phyloP scores from a whole-genome alignment of 2,797 vertebrate genomes.

The Sciurus vulgaris region DNA sequence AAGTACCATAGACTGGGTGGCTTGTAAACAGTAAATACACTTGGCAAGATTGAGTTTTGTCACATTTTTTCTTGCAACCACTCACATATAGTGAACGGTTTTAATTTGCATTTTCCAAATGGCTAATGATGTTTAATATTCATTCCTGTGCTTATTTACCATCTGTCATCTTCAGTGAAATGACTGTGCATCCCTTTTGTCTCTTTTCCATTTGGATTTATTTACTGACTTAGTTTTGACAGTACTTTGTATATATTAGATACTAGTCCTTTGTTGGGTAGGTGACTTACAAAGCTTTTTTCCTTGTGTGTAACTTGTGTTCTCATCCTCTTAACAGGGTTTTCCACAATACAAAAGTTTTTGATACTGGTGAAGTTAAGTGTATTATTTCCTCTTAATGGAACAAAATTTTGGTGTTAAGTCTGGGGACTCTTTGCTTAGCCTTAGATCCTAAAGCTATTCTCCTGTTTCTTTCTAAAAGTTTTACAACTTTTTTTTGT shows the following conservation, averaged over 20 bases:
- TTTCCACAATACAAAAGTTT: neutral
- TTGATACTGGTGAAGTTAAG: neutral
- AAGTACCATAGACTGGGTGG: neutral
- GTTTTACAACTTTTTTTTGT: neutral
- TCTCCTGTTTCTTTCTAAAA: neutral
- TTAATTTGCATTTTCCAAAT: neutral
- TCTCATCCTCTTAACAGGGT: neutral
- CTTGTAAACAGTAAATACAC: neutral
- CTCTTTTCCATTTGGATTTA: neutral
- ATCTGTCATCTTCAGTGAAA: neutral
- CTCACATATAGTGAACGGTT: neutral
- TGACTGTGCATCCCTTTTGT: neutral
- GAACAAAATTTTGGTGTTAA: neutral
- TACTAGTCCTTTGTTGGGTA: neutral
- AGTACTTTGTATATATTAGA: neutral
- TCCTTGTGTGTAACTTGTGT: neutral
- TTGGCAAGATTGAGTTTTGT: neutral
- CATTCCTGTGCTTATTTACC: neutral
- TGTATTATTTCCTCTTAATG: neutral
- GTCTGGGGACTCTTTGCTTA: neutral
- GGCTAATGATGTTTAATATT: neutral
- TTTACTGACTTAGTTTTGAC: neutral
- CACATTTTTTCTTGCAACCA: neutral
- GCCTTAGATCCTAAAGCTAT: neutral
- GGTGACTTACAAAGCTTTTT: neutral